Evolutionary conservation across 1,140 invertebrate species (phyloP).

Genomic region (Anoplophora glabripennis): DNA sequence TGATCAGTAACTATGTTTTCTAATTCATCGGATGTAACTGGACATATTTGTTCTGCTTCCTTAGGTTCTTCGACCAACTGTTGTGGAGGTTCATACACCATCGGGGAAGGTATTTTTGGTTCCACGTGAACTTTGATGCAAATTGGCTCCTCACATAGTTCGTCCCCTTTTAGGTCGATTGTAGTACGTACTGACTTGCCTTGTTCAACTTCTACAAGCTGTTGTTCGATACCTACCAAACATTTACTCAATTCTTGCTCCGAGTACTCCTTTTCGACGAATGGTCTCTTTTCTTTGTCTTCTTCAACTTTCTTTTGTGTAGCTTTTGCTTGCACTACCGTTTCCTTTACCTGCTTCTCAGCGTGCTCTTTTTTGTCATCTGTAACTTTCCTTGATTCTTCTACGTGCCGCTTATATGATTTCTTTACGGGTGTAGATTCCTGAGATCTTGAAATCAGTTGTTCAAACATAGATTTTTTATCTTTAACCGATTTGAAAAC

Average conservation of each 20-base stretch:
- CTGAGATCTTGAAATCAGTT: slow-evolving; percentile 44
- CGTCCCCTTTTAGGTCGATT: slow-evolving; percentile 7
- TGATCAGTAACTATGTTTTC: slow-evolving; percentile 21
- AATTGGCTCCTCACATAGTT: slow-evolving; percentile 25
- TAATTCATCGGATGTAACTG: slow-evolving; percentile 3
- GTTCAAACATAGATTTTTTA: slow-evolving; percentile 57
- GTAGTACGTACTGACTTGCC: not conserved
- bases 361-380: not conserved
- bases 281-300: slow-evolving; percentile 1
- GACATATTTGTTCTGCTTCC: not conserved
- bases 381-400: not conserved
- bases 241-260: slow-evolving; percentile 31
- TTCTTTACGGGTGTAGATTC: slow-evolving; percentile 39
- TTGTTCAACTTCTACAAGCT: slow-evolving; percentile 24
- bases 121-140: slow-evolving; percentile 25
- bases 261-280: slow-evolving; percentile 23
- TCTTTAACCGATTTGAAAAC: slow-evolving; percentile 51
- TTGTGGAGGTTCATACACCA: not conserved
- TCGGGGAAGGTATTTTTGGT: not conserved
- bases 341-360: slow-evolving; percentile 13
- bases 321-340: not conserved
- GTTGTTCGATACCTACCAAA: slow-evolving; percentile 23
- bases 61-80: too few species aligned
- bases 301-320: not conserved
- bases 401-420: not conserved